Base-by-base conservation (phyloP, 1,140 invertebrate species). In the Penaeus vannamei region DNA sequence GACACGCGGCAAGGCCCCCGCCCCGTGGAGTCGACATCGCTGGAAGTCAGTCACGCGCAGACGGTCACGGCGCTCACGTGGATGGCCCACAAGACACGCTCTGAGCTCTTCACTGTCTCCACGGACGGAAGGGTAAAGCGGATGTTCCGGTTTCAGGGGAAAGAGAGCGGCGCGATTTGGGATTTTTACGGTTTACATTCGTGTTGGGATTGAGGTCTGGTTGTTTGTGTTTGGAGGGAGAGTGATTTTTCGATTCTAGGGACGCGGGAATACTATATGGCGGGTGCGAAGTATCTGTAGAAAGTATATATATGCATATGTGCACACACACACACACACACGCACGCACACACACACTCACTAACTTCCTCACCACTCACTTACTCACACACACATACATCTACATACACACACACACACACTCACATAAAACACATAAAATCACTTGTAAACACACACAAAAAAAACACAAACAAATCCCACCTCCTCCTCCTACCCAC, bases 41-140 rank as follows among this genome's bases (percentile, higher is more conserved):
- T 95, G 2, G 96, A 97, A 92, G 93, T 95, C 20, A 96, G 96
- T 80, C 97, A 98, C 92, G 93, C 95, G 53, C 97, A 98, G 93
- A 94, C 96, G 0, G 96, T 97, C 0, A 94, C 95, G 82, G 95
- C 95, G 83, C 95, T 97, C 14, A 93, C 97, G 0, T 97, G 97
- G 95, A 96, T 97, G 53, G 96, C 96, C 92, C 96, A 96, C 0
- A 98, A 98, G 93, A 96, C 96, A n/a, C 96, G 96, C 19, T 95
- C 96, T 0, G 97, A 98, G 93, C 98, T 98, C 92, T 98, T 98
- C 93, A 97, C 97, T 7, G 95, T 96, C 1, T 97, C 97, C 3
- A 96, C 96, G 72, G 98, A 98, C 93, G 98, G 98, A 23, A 96
- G 97, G 93, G 95, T 97, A 89, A 91, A 29, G 26, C 29, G 60